These are phyloP conservation scores for Pedetes capensis DNA, from an alignment of 2,113 vertebrate genomes.

Conservation along the genomic window DNA sequence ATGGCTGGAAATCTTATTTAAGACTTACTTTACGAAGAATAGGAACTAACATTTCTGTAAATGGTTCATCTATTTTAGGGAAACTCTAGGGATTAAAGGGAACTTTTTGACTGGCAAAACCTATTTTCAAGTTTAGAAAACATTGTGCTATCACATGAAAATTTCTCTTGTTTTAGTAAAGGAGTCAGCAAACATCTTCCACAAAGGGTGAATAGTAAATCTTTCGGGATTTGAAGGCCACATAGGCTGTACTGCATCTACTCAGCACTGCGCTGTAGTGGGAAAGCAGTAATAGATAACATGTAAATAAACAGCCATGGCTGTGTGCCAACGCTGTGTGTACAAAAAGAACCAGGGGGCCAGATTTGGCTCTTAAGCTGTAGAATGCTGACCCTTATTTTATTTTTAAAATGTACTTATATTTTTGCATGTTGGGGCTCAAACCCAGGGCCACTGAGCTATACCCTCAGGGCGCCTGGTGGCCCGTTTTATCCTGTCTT, in stretches of 20 bases:
- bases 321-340: neutral
- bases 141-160: neutral
- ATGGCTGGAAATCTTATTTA: neutral
- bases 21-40: neutral
- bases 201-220: neutral
- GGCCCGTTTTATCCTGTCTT: neutral
- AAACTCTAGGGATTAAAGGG: neutral
- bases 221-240: neutral
- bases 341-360: neutral
- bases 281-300: neutral
- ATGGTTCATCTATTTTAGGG: neutral
- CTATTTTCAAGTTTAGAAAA: neutral
- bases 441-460: no score
- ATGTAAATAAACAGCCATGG: neutral
- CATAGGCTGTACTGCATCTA: neutral
- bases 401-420: neutral
- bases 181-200: neutral
- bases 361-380: neutral
- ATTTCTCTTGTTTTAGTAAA: neutral
- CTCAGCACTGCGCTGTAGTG: neutral
- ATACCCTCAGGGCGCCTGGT: no score
- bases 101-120: neutral
- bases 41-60: neutral
- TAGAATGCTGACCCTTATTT: neutral
- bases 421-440: neutral